phyloP scores from a whole-genome alignment of 92 coral and sea anemone genomes.

The Porites lobata region DNA sequence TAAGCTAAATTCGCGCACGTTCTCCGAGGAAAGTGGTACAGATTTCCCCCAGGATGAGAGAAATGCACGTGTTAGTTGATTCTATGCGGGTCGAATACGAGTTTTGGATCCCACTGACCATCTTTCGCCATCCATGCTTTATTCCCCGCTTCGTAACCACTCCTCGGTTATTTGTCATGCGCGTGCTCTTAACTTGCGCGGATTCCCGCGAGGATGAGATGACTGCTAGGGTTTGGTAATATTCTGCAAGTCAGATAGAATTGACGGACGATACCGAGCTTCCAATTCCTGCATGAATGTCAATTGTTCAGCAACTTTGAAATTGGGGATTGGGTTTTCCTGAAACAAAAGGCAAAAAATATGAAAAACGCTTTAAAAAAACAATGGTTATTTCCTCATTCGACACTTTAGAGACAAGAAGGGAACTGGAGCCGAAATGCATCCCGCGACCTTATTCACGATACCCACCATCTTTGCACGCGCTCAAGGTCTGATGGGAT shows the following conservation, averaged over 20 bases:
- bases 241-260: constrained; percentile 94
- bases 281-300: constrained; percentile 95
- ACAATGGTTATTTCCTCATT: no score
- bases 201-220: neutral
- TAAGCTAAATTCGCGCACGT: neutral
- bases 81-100: constrained; percentile 93
- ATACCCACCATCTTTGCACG: no score
- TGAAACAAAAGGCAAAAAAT: constrained; percentile 27
- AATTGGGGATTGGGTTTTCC: constrained; percentile 92
- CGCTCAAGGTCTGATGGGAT: no score
- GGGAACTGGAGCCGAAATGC: no score
- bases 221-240: constrained; percentile 85
- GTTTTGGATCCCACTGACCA: constrained; percentile 82
- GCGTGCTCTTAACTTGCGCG: neutral
- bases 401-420: no score
- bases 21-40: neutral
- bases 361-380: no score
- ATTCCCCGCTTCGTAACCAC: neutral
- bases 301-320: constrained; percentile 85
- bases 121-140: constrained; percentile 75
- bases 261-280: constrained; percentile 89
- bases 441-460: no score
- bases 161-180: neutral
- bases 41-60: neutral
- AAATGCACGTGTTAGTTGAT: constrained; percentile 86